A percentile compares a stretch with the other conserved stretches of the same genome.
phyloP scores from a whole-genome alignment of 2,797 vertebrate genomes.

The Adrianichthys oophorus region DNA sequence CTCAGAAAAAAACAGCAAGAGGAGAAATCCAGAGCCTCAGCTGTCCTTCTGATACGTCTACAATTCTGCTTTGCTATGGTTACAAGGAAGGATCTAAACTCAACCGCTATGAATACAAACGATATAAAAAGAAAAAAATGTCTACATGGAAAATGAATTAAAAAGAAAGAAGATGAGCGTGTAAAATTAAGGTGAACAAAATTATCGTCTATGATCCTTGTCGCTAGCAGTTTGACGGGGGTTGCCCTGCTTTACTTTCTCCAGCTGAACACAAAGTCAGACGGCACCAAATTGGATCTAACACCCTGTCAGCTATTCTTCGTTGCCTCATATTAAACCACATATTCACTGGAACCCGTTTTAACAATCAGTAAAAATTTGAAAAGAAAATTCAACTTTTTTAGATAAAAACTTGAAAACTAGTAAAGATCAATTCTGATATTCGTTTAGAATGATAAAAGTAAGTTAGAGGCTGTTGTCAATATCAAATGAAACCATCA shows the following conservation, averaged over 20 bases:
- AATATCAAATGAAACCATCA: conserved; percentile 12
- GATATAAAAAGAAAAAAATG: conserved; percentile 12
- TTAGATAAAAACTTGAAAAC: too few relatives aligned
- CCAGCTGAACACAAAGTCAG: conserved; percentile 85
- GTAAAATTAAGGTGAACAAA: conserved; percentile 29
- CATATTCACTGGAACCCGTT: conserved; percentile 17
- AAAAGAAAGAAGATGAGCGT: conserved; percentile 11
- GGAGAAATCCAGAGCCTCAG: conserved; percentile 32
- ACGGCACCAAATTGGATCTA: conserved; percentile 69
- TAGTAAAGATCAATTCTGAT: too few relatives aligned
- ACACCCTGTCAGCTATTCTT: conserved; percentile 74
- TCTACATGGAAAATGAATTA: conserved; percentile 30
- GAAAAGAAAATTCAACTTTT: too few relatives aligned
- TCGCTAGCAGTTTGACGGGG: conserved; percentile 54
- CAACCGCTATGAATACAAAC: conserved; percentile 18
- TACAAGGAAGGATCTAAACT: conserved; percentile 36
- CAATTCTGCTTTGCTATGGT: conserved; percentile 16
- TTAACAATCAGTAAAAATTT: conserved; percentile 16
- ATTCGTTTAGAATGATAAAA: conserved; percentile 15
- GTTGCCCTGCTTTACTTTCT: conserved; percentile 77
- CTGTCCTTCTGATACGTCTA: conserved; percentile 21
- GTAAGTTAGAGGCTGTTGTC: conserved; percentile 2
- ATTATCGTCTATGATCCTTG: conserved; percentile 39
- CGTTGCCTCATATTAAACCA: conserved; percentile 47
- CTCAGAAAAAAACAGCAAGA: conserved; percentile 56